phyloP scores from a whole-genome alignment of 2,888 invertebrate species.

The Drosophila atripex region DNA sequence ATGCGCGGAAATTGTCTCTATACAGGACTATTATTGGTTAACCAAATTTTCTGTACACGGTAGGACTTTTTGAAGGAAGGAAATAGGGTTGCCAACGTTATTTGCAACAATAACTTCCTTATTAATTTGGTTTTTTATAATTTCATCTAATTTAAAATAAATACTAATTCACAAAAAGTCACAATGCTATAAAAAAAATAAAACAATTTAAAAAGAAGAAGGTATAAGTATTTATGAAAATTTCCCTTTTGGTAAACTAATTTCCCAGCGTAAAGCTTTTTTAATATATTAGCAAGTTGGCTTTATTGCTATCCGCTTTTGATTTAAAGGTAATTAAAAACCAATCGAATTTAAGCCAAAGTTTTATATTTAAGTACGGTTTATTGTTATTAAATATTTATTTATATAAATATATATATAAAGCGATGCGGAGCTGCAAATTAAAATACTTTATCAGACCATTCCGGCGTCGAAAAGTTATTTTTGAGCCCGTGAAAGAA shows the following conservation, averaged over 20 bases:
- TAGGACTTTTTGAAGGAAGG: constrained; percentile 47
- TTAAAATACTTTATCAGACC: constrained; percentile 18
- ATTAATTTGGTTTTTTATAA: constrained; percentile 1
- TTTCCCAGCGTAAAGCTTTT: constrained; percentile 11
- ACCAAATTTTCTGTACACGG: constrained; percentile 70
- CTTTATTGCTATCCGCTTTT: constrained; percentile 19
- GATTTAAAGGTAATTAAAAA: constrained; percentile 1
- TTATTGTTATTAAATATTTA: constrained; percentile 14
- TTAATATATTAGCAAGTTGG: constrained; percentile 10
- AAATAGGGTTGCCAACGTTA: constrained; percentile 60
- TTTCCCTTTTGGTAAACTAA: constrained; percentile 7
- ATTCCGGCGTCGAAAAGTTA: constrained; percentile 13
- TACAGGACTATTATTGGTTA: constrained; percentile 74
- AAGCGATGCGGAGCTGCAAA: constrained; percentile 36
- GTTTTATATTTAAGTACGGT: constrained; percentile 7
- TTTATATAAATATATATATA: constrained; percentile 18
- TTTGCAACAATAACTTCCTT: constrained; percentile 14
- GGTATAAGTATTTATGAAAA: neutral
- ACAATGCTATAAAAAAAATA: constrained; percentile 18
- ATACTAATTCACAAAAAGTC: constrained; percentile 1
- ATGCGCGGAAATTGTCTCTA: constrained; percentile 74
- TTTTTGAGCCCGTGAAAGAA: constrained; percentile 13
- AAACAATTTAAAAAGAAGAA: constrained; percentile 23
- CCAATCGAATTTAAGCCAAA: constrained; percentile 5
- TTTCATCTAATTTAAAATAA: neutral